Evolutionary conservation across 2,113 vertebrate genomes (phyloP).

Genomic region (Stigmatopora nigra): DNA sequence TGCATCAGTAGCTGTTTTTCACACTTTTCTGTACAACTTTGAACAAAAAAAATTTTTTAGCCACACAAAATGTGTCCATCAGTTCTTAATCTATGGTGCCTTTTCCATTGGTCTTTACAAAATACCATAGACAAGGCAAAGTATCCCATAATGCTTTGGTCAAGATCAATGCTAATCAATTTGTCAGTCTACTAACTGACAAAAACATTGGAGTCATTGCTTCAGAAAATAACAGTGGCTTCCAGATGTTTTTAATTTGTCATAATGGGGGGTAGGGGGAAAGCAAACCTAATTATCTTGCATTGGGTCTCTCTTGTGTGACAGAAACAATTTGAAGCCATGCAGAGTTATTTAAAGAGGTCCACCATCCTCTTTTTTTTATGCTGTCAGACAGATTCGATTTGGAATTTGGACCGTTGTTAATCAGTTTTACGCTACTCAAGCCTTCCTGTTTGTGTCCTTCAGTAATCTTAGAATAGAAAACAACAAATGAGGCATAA

Average conservation of each 20-base stretch:
- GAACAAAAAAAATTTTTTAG: constrained; percentile 12
- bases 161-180: constrained; percentile 73
- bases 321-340: constrained; percentile 51
- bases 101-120: constrained; percentile 53
- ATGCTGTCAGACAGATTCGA: constrained; percentile 54
- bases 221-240: constrained; percentile 67
- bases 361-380: constrained; percentile 34
- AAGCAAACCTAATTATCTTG: constrained; percentile 68
- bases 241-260: constrained; percentile 76
- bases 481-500: constrained; percentile 18
- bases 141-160: constrained; percentile 38
- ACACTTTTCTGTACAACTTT: background rate
- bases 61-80: constrained; percentile 44
- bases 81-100: constrained; percentile 49
- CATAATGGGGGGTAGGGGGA: constrained; percentile 68
- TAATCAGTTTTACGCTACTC: constrained; percentile 55
- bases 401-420: constrained; percentile 59
- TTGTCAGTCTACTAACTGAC: constrained; percentile 75
- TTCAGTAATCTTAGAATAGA: constrained; percentile 21
- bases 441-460: constrained; percentile 34
- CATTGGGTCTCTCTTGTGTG: constrained; percentile 53
- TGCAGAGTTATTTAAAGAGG: constrained; percentile 61
- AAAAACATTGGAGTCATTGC: constrained; percentile 64
- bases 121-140: constrained; percentile 38
- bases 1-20: background rate